A percentile compares a stretch with the other conserved stretches of the same genome.
phyloP scores from a whole-genome alignment of 1,140 invertebrate genomes.

The Scaptomyza pallida region DNA sequence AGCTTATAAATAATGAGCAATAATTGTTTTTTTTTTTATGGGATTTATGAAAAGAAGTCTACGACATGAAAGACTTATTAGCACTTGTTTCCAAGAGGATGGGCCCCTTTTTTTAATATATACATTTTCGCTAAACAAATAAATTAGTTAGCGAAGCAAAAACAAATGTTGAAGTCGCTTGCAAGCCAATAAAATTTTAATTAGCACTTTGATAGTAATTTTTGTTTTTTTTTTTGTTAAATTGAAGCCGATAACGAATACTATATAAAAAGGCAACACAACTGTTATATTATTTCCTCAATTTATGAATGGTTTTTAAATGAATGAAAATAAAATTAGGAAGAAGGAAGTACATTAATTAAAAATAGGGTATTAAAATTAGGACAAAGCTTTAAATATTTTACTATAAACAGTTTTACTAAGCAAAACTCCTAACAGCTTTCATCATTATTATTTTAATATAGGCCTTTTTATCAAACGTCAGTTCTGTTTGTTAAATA shows the following conservation, averaged over 20 bases:
- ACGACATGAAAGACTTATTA: constrained; percentile 31
- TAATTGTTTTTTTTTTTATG: constrained; percentile 32
- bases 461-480: constrained; percentile 1
- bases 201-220: constrained; percentile 20
- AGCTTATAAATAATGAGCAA: constrained; percentile 12
- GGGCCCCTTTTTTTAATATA: constrained; percentile 30
- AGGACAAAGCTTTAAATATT: too few relatives aligned
- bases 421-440: too few relatives aligned
- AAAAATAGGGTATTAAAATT: too few relatives aligned
- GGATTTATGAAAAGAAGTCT: constrained; percentile 23
- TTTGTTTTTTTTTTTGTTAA: too few relatives aligned
- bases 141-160: constrained; percentile 22
- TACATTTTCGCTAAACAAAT: constrained; percentile 31
- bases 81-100: constrained; percentile 17
- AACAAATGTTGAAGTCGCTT: constrained; percentile 17
- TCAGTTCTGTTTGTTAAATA: not conserved
- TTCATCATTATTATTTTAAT: constrained; percentile 24
- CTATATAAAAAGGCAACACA: not conserved
- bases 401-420: too few relatives aligned
- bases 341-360: not conserved
- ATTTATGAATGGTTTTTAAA: constrained; percentile 8
- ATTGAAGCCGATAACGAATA: not conserved
- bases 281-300: not conserved
- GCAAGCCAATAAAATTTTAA: constrained; percentile 36
- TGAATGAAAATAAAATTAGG: constrained; percentile 12